Percentiles rank a stretch among this genome's conserved stretches.
Conservation (phyloP, 2,888 invertebrate genomes). For the Parasteatoda lunata region DNA sequence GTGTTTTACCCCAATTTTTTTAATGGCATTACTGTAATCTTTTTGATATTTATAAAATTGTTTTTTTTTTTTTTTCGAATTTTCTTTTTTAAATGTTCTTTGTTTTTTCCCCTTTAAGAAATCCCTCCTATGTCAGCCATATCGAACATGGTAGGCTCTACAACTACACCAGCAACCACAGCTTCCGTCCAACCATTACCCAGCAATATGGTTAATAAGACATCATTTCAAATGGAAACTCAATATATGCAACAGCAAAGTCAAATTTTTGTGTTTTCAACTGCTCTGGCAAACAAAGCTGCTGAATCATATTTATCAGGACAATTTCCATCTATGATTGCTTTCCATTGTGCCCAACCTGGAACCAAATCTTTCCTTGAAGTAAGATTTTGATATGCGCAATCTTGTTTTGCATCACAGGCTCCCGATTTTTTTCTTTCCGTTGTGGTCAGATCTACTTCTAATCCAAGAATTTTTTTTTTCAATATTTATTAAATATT, state of each 20-base stretch:
- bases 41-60: background rate
- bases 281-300: conserved; percentile 93
- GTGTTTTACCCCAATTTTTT: too few species aligned
- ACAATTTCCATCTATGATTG: conserved; percentile 92
- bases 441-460: too few species aligned
- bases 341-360: conserved; percentile 95
- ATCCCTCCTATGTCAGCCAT: conserved; percentile 68
- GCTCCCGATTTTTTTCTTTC: too few species aligned
- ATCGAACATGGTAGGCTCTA: conserved; percentile 68
- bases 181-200: conserved; percentile 78
- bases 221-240: conserved; percentile 82
- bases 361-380: conserved; percentile 95
- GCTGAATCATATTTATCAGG: conserved; percentile 93
- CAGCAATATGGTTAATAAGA: conserved; percentile 82
- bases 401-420: too few species aligned
- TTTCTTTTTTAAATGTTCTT: background rate
- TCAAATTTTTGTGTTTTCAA: conserved; percentile 98
- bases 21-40: too few species aligned
- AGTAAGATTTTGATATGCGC: conserved; percentile 76
- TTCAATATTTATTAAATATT: too few species aligned
- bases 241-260: conserved; percentile 96
- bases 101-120: conserved; percentile 31
- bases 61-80: background rate
- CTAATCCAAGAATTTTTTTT: too few species aligned
- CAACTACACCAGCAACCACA: conserved; percentile 68